phyloP scores from a whole-genome alignment of 2,797 vertebrate species.

The Calcarius lapponicus region DNA sequence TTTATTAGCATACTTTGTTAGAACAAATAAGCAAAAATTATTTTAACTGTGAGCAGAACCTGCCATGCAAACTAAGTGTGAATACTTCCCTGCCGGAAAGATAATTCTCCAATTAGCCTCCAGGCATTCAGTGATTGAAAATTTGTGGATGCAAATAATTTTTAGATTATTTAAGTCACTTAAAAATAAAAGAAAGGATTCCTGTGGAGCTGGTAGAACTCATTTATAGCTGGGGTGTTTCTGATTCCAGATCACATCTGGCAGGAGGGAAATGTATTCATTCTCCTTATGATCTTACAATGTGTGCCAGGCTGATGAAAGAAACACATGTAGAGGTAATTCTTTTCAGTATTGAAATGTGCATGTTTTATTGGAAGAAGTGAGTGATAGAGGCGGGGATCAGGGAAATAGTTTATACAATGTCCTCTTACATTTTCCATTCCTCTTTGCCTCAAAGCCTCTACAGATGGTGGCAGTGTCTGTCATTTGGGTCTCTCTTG shows the following conservation, averaged over 20 bases:
- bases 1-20: not conserved
- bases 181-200: conserved; percentile 19
- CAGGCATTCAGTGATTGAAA: conserved; percentile 23
- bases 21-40: not conserved
- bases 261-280: not conserved
- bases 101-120: conserved; percentile 43
- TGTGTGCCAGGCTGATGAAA: not conserved
- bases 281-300: not conserved
- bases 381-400: not conserved
- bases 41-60: not conserved
- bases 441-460: not conserved
- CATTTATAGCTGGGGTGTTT: not conserved
- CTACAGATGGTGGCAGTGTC: not conserved
- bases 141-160: conserved; percentile 20
- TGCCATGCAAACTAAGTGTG: conserved; percentile 13
- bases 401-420: not conserved
- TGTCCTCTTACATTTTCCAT: rapidly evolving
- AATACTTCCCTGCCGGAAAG: conserved; percentile 28
- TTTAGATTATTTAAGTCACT: conserved; percentile 42
- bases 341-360: not conserved
- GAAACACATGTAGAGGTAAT: not conserved
- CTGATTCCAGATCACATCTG: not conserved
- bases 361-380: not conserved
- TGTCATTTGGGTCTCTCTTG: not conserved
- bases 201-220: not conserved